Evolutionary conservation across 1,140 invertebrate species (phyloP), one percentile per base, ranked within the genome.

Genomic region (Caenorhabditis tropicalis): DNA sequence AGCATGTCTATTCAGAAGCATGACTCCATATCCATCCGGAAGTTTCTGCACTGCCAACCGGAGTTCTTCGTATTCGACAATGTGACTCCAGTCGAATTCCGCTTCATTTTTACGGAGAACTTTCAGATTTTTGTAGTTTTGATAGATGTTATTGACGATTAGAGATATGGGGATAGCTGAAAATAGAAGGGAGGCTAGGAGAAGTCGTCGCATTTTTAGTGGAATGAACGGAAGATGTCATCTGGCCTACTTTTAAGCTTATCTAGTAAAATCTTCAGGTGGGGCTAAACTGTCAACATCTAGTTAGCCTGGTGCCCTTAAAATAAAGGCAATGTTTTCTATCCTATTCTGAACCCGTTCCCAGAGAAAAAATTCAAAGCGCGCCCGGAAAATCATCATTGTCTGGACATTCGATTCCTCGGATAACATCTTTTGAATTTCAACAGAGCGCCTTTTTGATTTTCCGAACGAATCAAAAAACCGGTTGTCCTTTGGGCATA

Each of bases 1-100:
- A 70, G 86, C 87, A 53, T 87, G 83, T 36, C 83, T 56, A 65
- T 88, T 88, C 12, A 88, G 39, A 51, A 88, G 65, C 31, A 88
- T 82, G 12, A 88, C 86, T 39, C 86, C 86, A 33, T 84, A 87
- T 19, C 81, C 70, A 29, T 79, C 39, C 9, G 65, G 53, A 36
- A 87, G 51, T 36, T 74, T 39, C 12, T n/a, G 33, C 10, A 87
- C 83, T 6, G 74, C 80, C 16, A 16, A 19, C 27, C 48, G 43
- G 27, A 85, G 65, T 15, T 74, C 65, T 43, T 43, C 65, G 24
- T 74, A 74, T 36, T 85, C 27, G 4, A 74, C 21, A 74, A 74
- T 74, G 43, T 74, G 65, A 24, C 36, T 74, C 65, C 65, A 74
- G 9, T 74, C 19, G 24, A 74, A 74, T 74, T 74, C 65, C 6